These are phyloP conservation scores for Plestiodon gilberti DNA, from an alignment of 2,113 vertebrate species.

Conservation along the genomic window DNA sequence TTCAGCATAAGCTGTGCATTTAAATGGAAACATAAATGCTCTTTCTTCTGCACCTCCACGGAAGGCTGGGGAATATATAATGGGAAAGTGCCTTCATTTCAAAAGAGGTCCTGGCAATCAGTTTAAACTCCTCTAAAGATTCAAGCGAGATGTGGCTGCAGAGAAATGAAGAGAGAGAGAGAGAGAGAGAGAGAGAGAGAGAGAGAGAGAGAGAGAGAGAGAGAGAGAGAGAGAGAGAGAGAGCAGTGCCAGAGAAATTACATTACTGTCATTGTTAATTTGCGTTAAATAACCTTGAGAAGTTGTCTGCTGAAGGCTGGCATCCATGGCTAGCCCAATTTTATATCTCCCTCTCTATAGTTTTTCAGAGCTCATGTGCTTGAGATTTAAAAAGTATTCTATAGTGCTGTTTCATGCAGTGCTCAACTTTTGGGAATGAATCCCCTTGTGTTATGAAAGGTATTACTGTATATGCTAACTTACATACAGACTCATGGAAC, in stretches of 20 bases:
- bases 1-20: slow-evolving; percentile 57
- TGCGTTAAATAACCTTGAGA: slow-evolving; percentile 70
- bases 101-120: slow-evolving; percentile 67
- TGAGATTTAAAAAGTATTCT: background rate
- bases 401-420: too few relatives aligned
- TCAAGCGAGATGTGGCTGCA: slow-evolving; percentile 63
- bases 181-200: slow-evolving; percentile 30
- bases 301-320: slow-evolving; percentile 56
- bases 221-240: too few relatives aligned
- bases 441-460: too few relatives aligned
- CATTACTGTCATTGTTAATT: slow-evolving; percentile 76
- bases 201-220: slow-evolving; percentile 49
- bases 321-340: slow-evolving; percentile 60
- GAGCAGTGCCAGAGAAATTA: slow-evolving; percentile 63
- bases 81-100: slow-evolving; percentile 47
- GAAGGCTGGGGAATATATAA: slow-evolving; percentile 57
- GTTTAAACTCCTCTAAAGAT: slow-evolving; percentile 72
- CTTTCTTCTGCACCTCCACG: slow-evolving; percentile 49
- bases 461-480: too few relatives aligned
- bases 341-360: background rate
- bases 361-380: background rate
- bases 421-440: too few relatives aligned
- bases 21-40: slow-evolving; percentile 67
- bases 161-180: slow-evolving; percentile 47
- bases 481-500: too few relatives aligned